A percentile compares a stretch with the other conserved stretches of the same genome.
Conservation (phyloP, 2,113 vertebrate genomes). For the Empidonax traillii region DNA sequence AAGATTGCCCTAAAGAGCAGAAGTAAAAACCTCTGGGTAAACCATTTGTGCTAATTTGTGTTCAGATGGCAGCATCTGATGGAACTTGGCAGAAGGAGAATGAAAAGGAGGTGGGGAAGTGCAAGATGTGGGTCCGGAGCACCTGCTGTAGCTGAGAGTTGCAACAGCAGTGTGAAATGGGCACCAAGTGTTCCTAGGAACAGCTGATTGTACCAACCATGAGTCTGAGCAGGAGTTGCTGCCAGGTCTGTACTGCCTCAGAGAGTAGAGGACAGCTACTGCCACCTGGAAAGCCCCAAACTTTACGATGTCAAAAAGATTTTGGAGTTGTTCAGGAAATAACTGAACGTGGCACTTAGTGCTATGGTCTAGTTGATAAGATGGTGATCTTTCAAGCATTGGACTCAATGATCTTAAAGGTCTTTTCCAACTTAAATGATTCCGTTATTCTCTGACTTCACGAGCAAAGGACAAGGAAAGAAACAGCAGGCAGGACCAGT, state of each 20-base stretch:
- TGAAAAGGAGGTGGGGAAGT: not conserved
- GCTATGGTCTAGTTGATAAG: not conserved
- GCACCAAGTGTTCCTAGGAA: not conserved
- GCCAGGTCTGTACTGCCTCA: not conserved
- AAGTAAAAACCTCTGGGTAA: not conserved
- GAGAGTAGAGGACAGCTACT: not conserved
- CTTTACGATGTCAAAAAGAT: not conserved
- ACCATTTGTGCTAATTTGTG: not conserved
- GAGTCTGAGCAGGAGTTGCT: not conserved
- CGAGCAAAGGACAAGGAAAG: not conserved
- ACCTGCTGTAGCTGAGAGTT: not conserved
- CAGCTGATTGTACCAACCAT: fast-evolving
- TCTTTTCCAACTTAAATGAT: not conserved
- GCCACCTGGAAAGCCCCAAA: not conserved
- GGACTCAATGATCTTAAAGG: not conserved
- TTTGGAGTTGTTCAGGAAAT: not conserved
- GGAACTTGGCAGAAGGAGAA: not conserved
- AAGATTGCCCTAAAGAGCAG: not conserved
- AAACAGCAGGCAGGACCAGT: not conserved
- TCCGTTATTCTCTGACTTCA: not conserved
- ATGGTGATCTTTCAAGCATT: not conserved
- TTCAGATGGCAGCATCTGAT: not conserved
- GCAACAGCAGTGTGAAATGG: fast-evolving
- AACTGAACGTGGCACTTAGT: not conserved
- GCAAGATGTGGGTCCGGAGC: not conserved